A percentile compares a stretch with the other conserved stretches of the same genome.
phyloP scores from a whole-genome alignment of 2,797 vertebrate species.

The Ctenopoma kingsleyae region DNA sequence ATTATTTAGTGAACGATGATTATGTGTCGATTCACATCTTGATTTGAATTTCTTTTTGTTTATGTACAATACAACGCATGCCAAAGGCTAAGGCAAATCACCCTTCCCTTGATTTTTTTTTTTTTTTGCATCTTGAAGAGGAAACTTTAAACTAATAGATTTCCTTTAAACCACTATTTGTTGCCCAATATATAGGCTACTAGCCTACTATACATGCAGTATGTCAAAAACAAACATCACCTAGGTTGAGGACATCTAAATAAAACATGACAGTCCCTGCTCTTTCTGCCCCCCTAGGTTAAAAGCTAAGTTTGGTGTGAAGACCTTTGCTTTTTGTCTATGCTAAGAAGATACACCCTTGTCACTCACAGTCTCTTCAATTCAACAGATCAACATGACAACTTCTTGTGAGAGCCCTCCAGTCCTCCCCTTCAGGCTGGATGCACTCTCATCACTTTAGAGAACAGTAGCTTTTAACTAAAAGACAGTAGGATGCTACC shows the following conservation, averaged over 20 bases:
- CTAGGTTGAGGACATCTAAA: constrained; percentile 44
- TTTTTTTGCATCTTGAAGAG: too few relatives aligned
- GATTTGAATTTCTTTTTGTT: not conserved
- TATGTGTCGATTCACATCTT: not conserved
- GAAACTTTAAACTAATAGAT: too few relatives aligned
- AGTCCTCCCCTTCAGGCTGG: constrained; percentile 25
- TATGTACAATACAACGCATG: not conserved
- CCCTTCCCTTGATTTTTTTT: too few relatives aligned
- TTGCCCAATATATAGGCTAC: not conserved
- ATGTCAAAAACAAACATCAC: constrained; percentile 34
- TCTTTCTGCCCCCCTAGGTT: constrained; percentile 36
- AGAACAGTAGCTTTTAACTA: constrained; percentile 32
- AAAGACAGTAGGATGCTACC: constrained; percentile 29
- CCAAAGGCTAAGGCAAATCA: not conserved
- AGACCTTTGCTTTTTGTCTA: constrained; percentile 58
- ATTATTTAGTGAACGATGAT: not conserved
- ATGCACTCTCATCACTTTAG: constrained; percentile 41
- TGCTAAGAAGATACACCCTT: constrained; percentile 53
- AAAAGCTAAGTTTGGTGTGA: constrained; percentile 62
- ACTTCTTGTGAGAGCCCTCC: constrained; percentile 42
- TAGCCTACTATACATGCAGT: constrained; percentile 16
- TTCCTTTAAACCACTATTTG: not conserved
- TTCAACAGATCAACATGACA: constrained; percentile 54
- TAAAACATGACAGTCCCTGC: constrained; percentile 62
- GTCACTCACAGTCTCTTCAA: constrained; percentile 66